phyloP scores from a whole-genome alignment of 2,113 vertebrate genomes.

The Pseudorhombus dupliciocellatus region DNA sequence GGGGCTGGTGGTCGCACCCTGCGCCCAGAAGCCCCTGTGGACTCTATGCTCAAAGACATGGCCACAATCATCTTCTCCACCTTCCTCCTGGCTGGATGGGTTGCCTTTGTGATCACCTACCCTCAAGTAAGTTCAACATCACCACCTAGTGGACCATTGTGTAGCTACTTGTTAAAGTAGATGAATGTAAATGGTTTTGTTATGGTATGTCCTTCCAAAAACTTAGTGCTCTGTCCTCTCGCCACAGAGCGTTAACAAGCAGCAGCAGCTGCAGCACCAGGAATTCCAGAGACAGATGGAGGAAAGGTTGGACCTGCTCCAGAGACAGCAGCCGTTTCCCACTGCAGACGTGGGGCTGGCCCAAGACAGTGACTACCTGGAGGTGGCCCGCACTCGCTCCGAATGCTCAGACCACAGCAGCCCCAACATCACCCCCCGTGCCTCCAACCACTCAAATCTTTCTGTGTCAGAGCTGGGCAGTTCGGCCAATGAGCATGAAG shows the following conservation, averaged over 20 bases:
- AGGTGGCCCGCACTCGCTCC: constrained; percentile 73
- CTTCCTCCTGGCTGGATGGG: constrained; percentile 94
- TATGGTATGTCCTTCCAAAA: too few relatives aligned
- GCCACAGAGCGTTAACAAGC: constrained; percentile 87
- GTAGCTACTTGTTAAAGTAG: neutral
- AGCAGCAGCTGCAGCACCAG: constrained; percentile 92
- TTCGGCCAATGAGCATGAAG: constrained; percentile 88
- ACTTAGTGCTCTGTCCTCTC: neutral
- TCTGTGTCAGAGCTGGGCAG: constrained; percentile 85
- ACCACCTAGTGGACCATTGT: constrained; percentile 19
- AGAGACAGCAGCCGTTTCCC: constrained; percentile 89
- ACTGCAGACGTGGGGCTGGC: constrained; percentile 76
- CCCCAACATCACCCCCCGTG: constrained; percentile 88
- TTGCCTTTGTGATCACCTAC: constrained; percentile 96
- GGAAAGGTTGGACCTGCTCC: constrained; percentile 91
- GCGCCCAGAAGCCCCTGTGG: constrained; percentile 87
- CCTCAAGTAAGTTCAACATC: constrained; percentile 84
- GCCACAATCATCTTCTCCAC: constrained; percentile 96
- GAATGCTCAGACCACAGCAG: constrained; percentile 93
- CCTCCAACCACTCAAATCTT: constrained; percentile 91
- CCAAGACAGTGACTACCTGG: constrained; percentile 84
- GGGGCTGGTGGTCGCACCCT: constrained; percentile 50
- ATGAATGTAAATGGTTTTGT: neutral
- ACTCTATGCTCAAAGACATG: constrained; percentile 95
- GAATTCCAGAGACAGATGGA: constrained; percentile 92